A percentile compares a stretch with the other conserved stretches of the same genome.
phyloP scores from a whole-genome alignment of 2,888 invertebrate species.

The Axea sp. region DNA sequence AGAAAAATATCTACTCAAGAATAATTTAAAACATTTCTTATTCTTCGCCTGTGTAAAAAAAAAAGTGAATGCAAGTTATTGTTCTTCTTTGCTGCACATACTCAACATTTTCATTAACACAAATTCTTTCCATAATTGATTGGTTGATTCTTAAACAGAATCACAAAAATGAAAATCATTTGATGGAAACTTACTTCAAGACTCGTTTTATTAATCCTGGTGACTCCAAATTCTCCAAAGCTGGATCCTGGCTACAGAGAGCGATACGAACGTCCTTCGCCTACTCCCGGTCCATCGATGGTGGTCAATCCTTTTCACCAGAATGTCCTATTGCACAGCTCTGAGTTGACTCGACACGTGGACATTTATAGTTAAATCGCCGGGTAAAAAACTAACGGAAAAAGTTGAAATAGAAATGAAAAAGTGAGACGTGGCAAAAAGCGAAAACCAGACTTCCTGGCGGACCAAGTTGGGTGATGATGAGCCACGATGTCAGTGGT shows the following conservation, averaged over 20 bases:
- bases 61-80: too few relatives aligned
- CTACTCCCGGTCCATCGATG: constrained; percentile 51
- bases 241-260: constrained; percentile 23
- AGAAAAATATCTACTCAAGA: too few relatives aligned
- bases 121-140: too few relatives aligned
- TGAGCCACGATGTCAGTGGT: constrained; percentile 18
- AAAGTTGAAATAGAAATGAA: neutral
- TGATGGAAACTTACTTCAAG: too few relatives aligned
- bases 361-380: neutral
- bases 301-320: constrained; percentile 8
- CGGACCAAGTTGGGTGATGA: neutral
- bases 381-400: neutral
- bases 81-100: too few relatives aligned
- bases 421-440: neutral
- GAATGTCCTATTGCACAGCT: constrained; percentile 1
- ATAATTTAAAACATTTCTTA: too few relatives aligned
- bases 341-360: neutral
- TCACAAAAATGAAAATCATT: too few relatives aligned
- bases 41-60: too few relatives aligned
- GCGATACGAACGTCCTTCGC: constrained; percentile 15
- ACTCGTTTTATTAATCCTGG: neutral
- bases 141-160: too few relatives aligned
- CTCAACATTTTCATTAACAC: too few relatives aligned
- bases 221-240: constrained; percentile 3
- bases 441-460: neutral